Evolutionary conservation across 2,888 invertebrate species (phyloP).

Genomic region (Lycaena phlaeas): DNA sequence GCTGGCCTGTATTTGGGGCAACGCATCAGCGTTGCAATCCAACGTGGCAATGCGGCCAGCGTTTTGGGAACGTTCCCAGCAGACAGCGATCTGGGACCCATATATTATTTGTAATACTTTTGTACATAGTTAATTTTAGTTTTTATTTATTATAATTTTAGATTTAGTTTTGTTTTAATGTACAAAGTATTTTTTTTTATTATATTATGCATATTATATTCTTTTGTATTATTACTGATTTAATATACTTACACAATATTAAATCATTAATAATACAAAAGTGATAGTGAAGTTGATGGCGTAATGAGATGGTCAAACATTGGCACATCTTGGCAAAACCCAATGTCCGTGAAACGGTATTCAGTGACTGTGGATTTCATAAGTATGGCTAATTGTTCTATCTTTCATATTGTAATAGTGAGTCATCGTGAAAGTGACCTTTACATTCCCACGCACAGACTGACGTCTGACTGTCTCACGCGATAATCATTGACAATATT

Average conservation of each 20-base stretch:
- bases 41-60: too few species aligned
- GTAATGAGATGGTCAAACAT: slow-evolving; percentile 1
- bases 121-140: too few species aligned
- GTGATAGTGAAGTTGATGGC: background rate
- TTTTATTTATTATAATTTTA: too few species aligned
- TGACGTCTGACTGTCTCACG: slow-evolving; percentile 8
- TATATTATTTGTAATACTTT: too few species aligned
- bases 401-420: slow-evolving; percentile 21
- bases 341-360: slow-evolving; percentile 6
- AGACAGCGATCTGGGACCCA: too few species aligned
- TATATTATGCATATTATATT: too few species aligned
- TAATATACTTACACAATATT: background rate
- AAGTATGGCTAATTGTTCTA: slow-evolving; percentile 16
- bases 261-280: background rate
- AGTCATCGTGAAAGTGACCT: slow-evolving; percentile 55
- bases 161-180: too few species aligned
- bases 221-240: background rate
- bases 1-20: too few species aligned
- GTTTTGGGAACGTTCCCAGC: too few species aligned
- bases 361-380: slow-evolving; percentile 10
- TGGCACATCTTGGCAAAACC: slow-evolving; percentile 6
- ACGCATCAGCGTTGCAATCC: too few species aligned
- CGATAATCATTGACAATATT: slow-evolving; percentile 4
- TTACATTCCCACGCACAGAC: slow-evolving; percentile 37
- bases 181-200: too few species aligned